Evolutionary conservation across 2,888 invertebrate genomes (phyloP), one percentile per base, ranked within the genome.

Genomic region (Opisthograptis luteolata): DNA sequence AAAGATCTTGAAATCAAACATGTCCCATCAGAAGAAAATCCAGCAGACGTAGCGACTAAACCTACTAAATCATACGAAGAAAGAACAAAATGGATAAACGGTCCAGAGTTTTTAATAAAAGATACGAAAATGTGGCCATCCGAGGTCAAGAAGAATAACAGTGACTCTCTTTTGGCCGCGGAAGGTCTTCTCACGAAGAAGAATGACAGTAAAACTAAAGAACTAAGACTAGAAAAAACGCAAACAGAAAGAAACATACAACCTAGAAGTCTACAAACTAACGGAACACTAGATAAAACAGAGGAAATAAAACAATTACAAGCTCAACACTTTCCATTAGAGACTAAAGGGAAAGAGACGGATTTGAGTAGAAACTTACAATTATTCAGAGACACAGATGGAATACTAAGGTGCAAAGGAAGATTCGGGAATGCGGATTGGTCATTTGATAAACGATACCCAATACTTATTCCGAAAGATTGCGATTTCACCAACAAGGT

Each of bases 1-100:
- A 28, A 10, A 58, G 52, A 42, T n/a, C 13, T 8, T 54, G 45
- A 27, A 19, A 61, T 47, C 31, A 40, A 8, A 46, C 56, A 31
- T 58, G 49, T n/a, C 47, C 52, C 1, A 43, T 22, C 32, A 35
- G 20, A 39, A 2, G 47, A 13, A 2, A 49, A 49, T 9, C 42
- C 42, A 2, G 48, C 48, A 4, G 48, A 49, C 15, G 6, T 42
- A 3, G 48, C 30, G 1, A 49, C 48, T 1, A 24, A 42, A 14
- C 62, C 60, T 12, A 7, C 7, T 2, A n/a, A 14, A 0, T 24
- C 31, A 1, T 6, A 13, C 0, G 3, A 15, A 2, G 30, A 25
- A n/a, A 17, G 9, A 10, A 8, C 20, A 0, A 9, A 4, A 1
- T 47, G 47, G 41, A 6, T 35, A 9, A 7, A 6, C 1, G 41